Conservation (phyloP, 1,140 invertebrate species). For the Diprion similis region DNA sequence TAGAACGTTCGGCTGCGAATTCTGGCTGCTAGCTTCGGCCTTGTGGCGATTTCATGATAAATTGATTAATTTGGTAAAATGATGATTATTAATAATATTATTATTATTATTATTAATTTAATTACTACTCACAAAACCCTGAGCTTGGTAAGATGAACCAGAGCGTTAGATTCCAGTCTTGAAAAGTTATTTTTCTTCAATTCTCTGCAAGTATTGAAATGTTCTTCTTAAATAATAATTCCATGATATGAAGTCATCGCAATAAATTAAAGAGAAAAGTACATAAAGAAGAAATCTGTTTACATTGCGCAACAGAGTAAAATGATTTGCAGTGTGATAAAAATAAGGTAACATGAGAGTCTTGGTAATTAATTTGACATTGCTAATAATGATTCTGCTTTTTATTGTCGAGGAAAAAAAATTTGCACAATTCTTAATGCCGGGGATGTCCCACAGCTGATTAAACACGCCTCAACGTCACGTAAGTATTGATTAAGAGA, state of each 20-base stretch:
- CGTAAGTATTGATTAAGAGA: too few relatives aligned
- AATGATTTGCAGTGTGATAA: background rate
- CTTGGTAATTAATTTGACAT: too few relatives aligned
- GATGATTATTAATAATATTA: too few relatives aligned
- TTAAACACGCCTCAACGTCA: too few relatives aligned
- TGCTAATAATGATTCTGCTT: too few relatives aligned
- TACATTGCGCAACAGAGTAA: background rate
- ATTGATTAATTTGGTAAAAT: background rate
- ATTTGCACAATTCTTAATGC: too few relatives aligned
- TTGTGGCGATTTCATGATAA: too few relatives aligned
- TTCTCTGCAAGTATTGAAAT: slow-evolving; percentile 30
- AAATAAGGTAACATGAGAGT: background rate
- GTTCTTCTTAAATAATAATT: slow-evolving; percentile 9
- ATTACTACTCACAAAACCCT: slow-evolving; percentile 46
- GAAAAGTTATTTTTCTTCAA: slow-evolving; percentile 51
- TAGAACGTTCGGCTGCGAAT: too few relatives aligned
- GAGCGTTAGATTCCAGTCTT: slow-evolving; percentile 45
- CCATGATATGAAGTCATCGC: slow-evolving; percentile 21
- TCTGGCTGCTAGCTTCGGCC: too few relatives aligned
- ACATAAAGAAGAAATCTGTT: slow-evolving; percentile 3
- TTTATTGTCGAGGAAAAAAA: too few relatives aligned
- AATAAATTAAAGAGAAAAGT: slow-evolving; percentile 22
- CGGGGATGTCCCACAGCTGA: too few relatives aligned
- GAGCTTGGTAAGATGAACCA: slow-evolving; percentile 45
- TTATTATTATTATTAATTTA: too few relatives aligned